A percentile compares a stretch with the other conserved stretches of the same genome.
Conservation (phyloP, 2,888 invertebrate species). For the Anoncus sp. region DNA sequence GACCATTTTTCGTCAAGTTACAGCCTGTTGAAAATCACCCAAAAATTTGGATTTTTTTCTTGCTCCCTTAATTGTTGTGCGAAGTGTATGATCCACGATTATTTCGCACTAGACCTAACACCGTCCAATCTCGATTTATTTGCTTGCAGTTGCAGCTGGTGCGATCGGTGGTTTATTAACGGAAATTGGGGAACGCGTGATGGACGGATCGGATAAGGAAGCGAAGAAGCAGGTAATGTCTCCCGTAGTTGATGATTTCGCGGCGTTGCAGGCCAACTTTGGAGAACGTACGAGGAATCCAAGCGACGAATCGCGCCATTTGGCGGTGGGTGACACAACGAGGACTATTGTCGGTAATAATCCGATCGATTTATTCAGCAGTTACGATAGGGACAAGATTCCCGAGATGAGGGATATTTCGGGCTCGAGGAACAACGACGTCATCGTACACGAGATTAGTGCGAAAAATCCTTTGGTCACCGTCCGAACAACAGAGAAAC, state of each 20-base stretch:
- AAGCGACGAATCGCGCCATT: conserved; percentile 61
- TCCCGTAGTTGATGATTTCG: conserved; percentile 77
- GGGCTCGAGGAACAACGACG: background rate
- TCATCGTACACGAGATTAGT: conserved; percentile 17
- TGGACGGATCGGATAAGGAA: conserved; percentile 75
- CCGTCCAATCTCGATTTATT: conserved; percentile 10
- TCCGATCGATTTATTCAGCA: conserved; percentile 73
- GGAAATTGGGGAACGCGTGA: conserved; percentile 73
- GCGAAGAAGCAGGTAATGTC: conserved; percentile 82
- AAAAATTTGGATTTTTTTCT: no score
- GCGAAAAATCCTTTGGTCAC: conserved; percentile 38
- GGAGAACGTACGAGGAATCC: conserved; percentile 76
- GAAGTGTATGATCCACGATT: no score
- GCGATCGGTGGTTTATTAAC: conserved; percentile 72
- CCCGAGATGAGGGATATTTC: conserved; percentile 1
- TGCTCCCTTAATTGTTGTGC: no score
- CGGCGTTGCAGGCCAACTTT: conserved; percentile 80
- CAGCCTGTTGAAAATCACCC: no score
- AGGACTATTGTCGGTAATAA: conserved; percentile 70
- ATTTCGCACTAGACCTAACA: no score
- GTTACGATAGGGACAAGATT: conserved; percentile 65
- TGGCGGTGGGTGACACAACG: conserved; percentile 71
- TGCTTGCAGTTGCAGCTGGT: conserved; percentile 75
- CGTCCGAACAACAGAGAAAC: conserved; percentile 65
- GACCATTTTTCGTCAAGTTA: no score